Base-by-base conservation (phyloP, 2,888 invertebrate genomes). In the Seira ritae region DNA sequence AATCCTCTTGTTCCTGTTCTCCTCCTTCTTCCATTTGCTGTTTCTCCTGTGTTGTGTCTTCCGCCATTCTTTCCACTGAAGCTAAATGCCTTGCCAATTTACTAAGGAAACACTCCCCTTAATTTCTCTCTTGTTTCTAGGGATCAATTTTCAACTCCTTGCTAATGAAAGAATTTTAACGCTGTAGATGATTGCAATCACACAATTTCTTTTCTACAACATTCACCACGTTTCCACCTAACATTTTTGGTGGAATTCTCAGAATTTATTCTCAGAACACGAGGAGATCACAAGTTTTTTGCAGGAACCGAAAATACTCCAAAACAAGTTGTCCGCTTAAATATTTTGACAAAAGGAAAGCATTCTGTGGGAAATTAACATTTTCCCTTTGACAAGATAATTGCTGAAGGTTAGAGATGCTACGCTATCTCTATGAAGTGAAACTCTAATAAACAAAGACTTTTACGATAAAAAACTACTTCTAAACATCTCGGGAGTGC, bases 1-100 rank as follows among this genome's bases (percentile, higher is more conserved):
- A 46, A 24, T 84, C 80, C 62, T 77, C 84, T 2, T 8, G 75
- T 46, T 83, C 83, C 24, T 73, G 66, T 23, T 78, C 83, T 23
- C 62, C 77, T n/a, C 24, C 67, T 1, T 82, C 78, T 31, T 82
- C 82, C 8, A 17, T 17, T 17, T 10, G 37, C 12, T 46, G 72
- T n/a, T 69, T 31, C 69, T 80, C 62, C 0, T 60, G 22, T 37
- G 17, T 17, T 2, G 24, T 20, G 4, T 62, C 62, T 62, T 62
- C 62, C 62, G 8, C n/a, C 19, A 19, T n/a, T 20, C 62, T 4
- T 62, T n/a, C 8, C 17, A 19, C 62, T n/a, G 4, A 62, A n/a
- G 42, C n/a, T n/a, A n/a, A n/a, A 42, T 42, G 42, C 12, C 6
- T 42, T 42, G 42, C 6, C 12, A 42, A 42, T 42, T 42, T 42